A percentile compares a stretch with the other conserved stretches of the same genome.
Evolutionary conservation across 2,888 invertebrate genomes (phyloP).

Genomic region (Aphodius sticticus): DNA sequence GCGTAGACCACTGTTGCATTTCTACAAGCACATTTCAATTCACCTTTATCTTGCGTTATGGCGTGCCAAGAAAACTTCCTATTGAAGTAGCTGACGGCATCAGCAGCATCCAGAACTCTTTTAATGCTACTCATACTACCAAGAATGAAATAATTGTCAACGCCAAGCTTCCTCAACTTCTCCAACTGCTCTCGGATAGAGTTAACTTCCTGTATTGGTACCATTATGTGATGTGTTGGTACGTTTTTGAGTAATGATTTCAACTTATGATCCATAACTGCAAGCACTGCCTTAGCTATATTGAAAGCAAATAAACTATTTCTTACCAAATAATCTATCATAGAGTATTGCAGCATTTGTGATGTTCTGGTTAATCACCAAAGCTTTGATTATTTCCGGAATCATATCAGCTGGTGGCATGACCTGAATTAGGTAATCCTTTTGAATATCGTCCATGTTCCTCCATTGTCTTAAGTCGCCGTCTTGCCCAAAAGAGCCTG

Average conservation of each 20-base stretch:
- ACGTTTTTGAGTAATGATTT: slow-evolving; percentile 89
- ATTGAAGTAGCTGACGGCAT: slow-evolving; percentile 77
- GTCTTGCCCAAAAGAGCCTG: no score
- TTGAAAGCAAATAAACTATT: neutral
- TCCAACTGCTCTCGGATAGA: slow-evolving; percentile 72
- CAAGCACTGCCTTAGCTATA: slow-evolving; percentile 39
- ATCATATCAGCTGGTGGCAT: no score
- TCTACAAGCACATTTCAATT: no score
- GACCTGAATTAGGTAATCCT: no score
- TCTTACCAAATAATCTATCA: slow-evolving; percentile 81
- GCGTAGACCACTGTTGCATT: no score
- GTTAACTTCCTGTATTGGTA: slow-evolving; percentile 66
- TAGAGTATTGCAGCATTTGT: slow-evolving; percentile 92
- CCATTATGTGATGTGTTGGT: slow-evolving; percentile 88
- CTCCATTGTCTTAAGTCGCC: no score
- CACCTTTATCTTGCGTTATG: slow-evolving; percentile 78
- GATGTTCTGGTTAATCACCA: slow-evolving; percentile 84
- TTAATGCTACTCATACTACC: no score
- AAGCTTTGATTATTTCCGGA: slow-evolving; percentile 82
- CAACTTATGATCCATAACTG: slow-evolving; percentile 94
- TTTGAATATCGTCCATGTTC: no score
- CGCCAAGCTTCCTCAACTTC: slow-evolving; percentile 80
- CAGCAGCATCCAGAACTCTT: slow-evolving; percentile 65
- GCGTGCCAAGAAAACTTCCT: slow-evolving; percentile 91
- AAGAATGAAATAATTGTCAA: slow-evolving; percentile 89